Conservation (phyloP, 2,113 vertebrate species). For the Alligator mississippiensis region DNA sequence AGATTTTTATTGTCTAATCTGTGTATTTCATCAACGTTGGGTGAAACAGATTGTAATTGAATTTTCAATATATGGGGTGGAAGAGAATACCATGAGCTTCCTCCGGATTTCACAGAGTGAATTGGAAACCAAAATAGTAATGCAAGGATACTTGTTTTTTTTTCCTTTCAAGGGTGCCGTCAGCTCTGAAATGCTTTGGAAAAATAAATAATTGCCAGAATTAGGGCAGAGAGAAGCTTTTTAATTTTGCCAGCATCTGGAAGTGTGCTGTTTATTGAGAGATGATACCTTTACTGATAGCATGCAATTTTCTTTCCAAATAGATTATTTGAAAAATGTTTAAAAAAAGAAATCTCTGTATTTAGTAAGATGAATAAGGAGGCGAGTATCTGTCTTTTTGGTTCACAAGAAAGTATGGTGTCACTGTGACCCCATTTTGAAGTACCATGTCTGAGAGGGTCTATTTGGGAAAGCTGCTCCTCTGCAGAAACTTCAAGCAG, state of each 20-base stretch:
- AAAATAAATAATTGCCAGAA: neutral
- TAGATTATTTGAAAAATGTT: neutral
- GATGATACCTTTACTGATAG: neutral
- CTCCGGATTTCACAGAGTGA: neutral
- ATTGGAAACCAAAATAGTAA: neutral
- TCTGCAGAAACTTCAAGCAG: neutral
- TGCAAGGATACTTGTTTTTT: neutral
- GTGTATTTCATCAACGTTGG: slow-evolving; percentile 44
- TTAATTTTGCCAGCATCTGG: neutral
- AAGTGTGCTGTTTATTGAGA: neutral
- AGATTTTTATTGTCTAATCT: neutral
- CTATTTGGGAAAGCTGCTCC: neutral
- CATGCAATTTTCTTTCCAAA: neutral
- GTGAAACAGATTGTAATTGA: neutral
- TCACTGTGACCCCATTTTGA: neutral
- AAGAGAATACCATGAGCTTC: neutral
- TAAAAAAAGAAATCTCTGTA: neutral
- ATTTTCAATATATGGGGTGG: neutral
- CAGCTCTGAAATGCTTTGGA: slow-evolving; percentile 14
- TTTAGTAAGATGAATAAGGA: neutral
- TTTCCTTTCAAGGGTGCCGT: neutral
- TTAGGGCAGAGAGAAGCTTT: neutral
- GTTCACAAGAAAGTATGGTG: neutral
- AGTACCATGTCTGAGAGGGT: neutral
- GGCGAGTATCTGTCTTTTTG: neutral